Percentiles rank a stretch among this genome's conserved stretches.
Conservation (phyloP, 1,140 invertebrate genomes). For the Pseudoatta argentina region DNA sequence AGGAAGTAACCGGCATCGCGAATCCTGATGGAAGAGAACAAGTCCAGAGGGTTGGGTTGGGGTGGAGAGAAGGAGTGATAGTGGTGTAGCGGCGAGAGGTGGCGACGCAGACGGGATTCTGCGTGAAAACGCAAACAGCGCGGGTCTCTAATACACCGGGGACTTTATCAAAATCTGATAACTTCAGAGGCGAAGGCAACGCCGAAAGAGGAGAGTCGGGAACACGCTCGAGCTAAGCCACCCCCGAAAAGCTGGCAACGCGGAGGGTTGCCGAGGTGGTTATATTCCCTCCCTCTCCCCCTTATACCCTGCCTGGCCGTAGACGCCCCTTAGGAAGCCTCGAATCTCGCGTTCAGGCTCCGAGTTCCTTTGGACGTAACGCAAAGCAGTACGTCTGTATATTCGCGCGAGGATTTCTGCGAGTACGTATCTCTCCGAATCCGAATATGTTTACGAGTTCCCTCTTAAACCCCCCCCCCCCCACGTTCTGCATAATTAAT, state of each 20-base stretch:
- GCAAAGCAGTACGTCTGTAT: conserved; percentile 28
- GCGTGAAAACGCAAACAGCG: conserved; percentile 79
- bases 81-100: conserved; percentile 45
- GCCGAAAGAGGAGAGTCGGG: conserved; percentile 65
- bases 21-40: conserved; percentile 65
- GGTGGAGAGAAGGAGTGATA: neutral
- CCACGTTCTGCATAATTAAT: conserved; percentile 35
- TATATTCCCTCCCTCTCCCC: conserved; percentile 42
- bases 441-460: conserved; percentile 9
- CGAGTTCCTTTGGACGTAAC: conserved; percentile 67
- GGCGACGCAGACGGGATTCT: conserved; percentile 73
- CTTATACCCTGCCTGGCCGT: conserved; percentile 51
- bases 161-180: conserved; percentile 84
- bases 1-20: conserved; percentile 60
- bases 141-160: conserved; percentile 76
- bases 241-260: conserved; percentile 76
- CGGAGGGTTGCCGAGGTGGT: conserved; percentile 73
- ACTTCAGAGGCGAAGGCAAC: conserved; percentile 76
- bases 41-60: neutral
- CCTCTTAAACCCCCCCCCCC: neutral
- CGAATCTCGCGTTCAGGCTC: conserved; percentile 58
- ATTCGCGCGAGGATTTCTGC: conserved; percentile 40
- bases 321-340: conserved; percentile 63
- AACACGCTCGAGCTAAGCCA: conserved; percentile 74
- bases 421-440: conserved; percentile 16